Evolutionary conservation across 1,140 invertebrate species (phyloP).

Genomic region (Lanistes nyassanus): DNA sequence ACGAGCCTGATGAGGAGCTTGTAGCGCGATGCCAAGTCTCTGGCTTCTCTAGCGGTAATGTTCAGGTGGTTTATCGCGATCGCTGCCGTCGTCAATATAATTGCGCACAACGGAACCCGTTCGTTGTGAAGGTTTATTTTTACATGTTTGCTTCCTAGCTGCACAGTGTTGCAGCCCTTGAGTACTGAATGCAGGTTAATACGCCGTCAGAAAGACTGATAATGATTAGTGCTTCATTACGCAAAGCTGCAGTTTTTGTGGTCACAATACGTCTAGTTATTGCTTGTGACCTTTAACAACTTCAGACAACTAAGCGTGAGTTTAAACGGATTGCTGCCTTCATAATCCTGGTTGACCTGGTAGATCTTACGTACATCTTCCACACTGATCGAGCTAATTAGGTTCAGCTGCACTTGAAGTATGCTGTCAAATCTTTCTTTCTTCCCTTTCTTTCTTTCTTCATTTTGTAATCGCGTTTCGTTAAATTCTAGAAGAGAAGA

Average conservation of each 20-base stretch:
- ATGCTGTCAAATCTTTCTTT: neutral
- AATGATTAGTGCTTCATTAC: no score
- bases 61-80: no score
- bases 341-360: neutral
- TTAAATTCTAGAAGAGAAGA: no score
- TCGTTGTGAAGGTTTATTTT: neutral
- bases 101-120: neutral
- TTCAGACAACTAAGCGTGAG: neutral
- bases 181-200: no score
- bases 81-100: neutral
- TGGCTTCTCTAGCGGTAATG: no score
- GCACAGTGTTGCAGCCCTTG: neutral
- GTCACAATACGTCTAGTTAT: neutral
- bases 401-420: no score
- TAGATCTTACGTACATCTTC: neutral
- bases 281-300: neutral
- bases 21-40: no score
- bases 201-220: no score
- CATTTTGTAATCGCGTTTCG: neutral
- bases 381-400: no score
- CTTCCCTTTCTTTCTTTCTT: neutral
- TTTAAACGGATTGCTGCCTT: neutral
- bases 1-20: no score
- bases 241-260: no score
- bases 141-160: neutral